These are phyloP conservation scores for Hyaena hyaena DNA, from an alignment of 2,113 vertebrate species.

Conservation along the genomic window DNA sequence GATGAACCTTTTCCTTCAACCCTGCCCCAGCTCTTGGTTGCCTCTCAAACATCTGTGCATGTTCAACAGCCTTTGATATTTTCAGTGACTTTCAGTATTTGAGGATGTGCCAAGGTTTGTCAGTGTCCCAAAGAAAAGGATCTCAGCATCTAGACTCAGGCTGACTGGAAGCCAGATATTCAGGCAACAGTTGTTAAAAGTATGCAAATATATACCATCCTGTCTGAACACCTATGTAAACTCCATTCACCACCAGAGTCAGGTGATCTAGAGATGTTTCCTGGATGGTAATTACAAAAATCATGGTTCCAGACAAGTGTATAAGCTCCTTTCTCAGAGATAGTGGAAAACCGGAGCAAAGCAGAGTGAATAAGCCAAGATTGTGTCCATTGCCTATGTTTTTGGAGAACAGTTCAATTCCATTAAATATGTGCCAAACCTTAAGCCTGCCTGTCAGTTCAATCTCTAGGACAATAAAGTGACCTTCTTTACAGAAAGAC, in stretches of 20 bases:
- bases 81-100: background rate
- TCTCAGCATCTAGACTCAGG: background rate
- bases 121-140: background rate
- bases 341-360: background rate
- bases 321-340: background rate
- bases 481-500: background rate
- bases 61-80: background rate
- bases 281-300: background rate
- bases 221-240: background rate
- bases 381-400: background rate
- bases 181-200: background rate
- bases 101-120: background rate
- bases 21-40: background rate
- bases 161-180: background rate
- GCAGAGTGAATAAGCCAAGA: background rate
- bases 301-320: background rate
- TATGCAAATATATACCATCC: background rate
- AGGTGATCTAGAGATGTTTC: background rate
- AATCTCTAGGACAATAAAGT: background rate
- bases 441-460: background rate
- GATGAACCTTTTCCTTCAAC: background rate
- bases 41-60: background rate
- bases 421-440: background rate
- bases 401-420: background rate
- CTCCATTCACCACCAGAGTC: background rate